phyloP scores from a whole-genome alignment of 1,140 invertebrate species.

The Rhyzopertha dominica region DNA sequence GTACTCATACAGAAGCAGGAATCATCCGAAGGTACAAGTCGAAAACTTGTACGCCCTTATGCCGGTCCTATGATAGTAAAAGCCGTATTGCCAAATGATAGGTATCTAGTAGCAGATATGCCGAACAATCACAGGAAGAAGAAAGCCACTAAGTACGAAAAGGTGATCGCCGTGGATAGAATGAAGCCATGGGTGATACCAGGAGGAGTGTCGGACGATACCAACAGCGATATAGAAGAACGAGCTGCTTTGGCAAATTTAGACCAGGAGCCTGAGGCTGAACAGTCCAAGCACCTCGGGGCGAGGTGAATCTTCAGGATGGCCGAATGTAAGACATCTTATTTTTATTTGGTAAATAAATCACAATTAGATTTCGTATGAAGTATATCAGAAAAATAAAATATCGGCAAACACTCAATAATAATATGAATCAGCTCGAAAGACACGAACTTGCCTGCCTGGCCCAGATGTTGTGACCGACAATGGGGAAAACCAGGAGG shows the following conservation, averaged over 20 bases:
- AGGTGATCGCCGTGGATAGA: slow-evolving; percentile 5
- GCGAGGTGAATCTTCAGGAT: slow-evolving; percentile 7
- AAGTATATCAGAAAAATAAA: too few species aligned
- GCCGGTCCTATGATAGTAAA: slow-evolving; percentile 11
- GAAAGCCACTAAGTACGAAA: slow-evolving; percentile 1
- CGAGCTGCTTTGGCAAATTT: slow-evolving; percentile 1
- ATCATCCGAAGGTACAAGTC: slow-evolving; percentile 1
- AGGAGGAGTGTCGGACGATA: background rate
- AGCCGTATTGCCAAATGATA: background rate
- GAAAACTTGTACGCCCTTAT: slow-evolving; percentile 6
- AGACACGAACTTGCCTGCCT: too few species aligned
- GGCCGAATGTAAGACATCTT: slow-evolving; percentile 8
- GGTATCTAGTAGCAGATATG: too few species aligned
- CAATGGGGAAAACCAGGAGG: too few species aligned
- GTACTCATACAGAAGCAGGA: background rate
- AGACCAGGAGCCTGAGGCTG: background rate
- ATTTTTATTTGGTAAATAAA: too few species aligned
- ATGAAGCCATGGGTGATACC: slow-evolving; percentile 2
- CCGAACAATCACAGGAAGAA: too few species aligned
- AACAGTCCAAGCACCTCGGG: slow-evolving; percentile 1
- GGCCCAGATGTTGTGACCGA: too few species aligned
- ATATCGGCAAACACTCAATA: too few species aligned
- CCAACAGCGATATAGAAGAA: slow-evolving; percentile 4
- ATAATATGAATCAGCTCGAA: too few species aligned
- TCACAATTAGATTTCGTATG: too few species aligned